phyloP scores from a whole-genome alignment of 2,888 invertebrate genomes.

The Ophion slaviceki region DNA sequence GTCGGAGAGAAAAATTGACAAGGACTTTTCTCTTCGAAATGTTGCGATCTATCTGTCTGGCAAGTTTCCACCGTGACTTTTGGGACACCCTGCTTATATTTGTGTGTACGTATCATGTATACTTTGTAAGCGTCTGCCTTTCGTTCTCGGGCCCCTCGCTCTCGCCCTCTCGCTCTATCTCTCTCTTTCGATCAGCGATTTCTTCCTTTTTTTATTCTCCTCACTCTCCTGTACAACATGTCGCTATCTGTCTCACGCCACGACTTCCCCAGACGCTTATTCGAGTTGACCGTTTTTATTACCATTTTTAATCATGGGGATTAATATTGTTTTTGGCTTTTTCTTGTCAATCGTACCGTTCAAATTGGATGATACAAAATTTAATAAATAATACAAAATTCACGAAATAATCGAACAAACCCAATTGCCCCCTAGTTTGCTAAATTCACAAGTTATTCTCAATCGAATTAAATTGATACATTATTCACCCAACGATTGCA shows the following conservation, averaged over 20 bases:
- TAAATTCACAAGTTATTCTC: not conserved
- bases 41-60: not conserved
- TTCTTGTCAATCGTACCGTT: not conserved
- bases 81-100: not conserved
- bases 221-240: conserved; percentile 16
- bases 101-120: not conserved
- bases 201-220: not conserved
- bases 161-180: conserved; percentile 2
- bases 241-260: conserved; percentile 4
- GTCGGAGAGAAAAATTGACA: not conserved
- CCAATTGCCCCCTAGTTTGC: not conserved
- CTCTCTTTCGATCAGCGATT: conserved; percentile 16
- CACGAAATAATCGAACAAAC: not conserved
- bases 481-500: not conserved
- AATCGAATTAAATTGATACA: not conserved
- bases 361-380: not conserved
- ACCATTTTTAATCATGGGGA: not conserved
- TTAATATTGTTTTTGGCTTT: not conserved
- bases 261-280: conserved; percentile 1
- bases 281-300: not conserved
- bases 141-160: conserved; percentile 11
- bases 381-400: not conserved
- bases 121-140: conserved; percentile 5
- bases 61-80: not conserved
- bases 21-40: not conserved